Evolutionary conservation across 2,797 vertebrate species (phyloP), one percentile per base, ranked within the genome.

Genomic region (Paratrypauchen microcephalus): DNA sequence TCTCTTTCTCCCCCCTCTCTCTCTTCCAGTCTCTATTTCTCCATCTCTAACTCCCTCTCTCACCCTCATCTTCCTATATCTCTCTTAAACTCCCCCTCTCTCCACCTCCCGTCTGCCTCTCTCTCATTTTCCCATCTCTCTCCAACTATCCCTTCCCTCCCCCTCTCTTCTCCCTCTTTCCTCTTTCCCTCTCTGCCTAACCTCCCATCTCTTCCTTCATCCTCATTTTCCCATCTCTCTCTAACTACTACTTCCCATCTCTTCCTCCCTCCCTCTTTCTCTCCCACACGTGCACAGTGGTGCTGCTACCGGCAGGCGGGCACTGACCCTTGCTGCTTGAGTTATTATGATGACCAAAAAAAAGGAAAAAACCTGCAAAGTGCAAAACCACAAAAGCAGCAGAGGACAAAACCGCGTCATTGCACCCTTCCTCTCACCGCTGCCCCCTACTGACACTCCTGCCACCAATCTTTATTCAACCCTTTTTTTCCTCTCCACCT

Each of bases 351-450:
- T 72, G 78, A 70, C 69, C 77, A 77, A 7, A 32, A 83, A 9
- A 41, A 54, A 54, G 79, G 86, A 69, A 55, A 55, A 82, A 87
- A 66, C 57, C 75, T 41, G 66, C 76, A 81, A 85, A 77, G 80
- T 82, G 84, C 78, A 79, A 84, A 23, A 78, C 74, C 76, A 86
- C 81, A 75, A 77, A 81, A 78, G 58, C 58, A 83, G 76, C 68
- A 73, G 75, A 86, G 85, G 88, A 91, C 85, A 90, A 88, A 88
- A 86, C 80, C 79, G 79, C 79, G 21, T 72, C 71, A 12, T 28
- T 26, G 58, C 71, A 70, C 82, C 68, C 61, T 52, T 39, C 65
- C 65, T 18, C 55, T 45, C 48, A 50, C 16, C n/a, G 30, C 24
- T 55, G 28, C 59, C 47, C 58, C 68, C 41, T 39, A 6, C 28